Evolutionary conservation across 2,888 invertebrate species (phyloP), one percentile per base, ranked within the genome.

Genomic region (Diarsia brunnea): DNA sequence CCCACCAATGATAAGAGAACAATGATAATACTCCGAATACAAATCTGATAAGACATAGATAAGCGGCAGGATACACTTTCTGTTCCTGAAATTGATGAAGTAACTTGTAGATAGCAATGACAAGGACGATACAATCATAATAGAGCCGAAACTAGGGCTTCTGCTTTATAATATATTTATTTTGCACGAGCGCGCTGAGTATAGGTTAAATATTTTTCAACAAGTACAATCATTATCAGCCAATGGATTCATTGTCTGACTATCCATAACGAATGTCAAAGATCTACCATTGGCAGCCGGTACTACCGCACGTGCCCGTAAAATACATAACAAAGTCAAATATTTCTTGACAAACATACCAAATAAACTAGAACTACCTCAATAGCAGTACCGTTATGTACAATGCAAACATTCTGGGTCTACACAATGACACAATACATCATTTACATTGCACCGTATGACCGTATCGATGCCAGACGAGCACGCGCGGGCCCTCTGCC

Each of bases 401-500:
- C 43, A 45, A 51, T 21, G 11, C 81, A 75, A 38, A 69, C 53
- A 70, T 49, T 27, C 38, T 51, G 45, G 51, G 49, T 49, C 60
- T 27, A 16, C 61, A 73, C 51, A 66, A 49, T 49, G 27, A 49
- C 73, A 80, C 78, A 81, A 78, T 84, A 65, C 58, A 70, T 76
- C 43, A 84, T 83, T 83, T 75, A 69, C 71, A 77, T 84, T 47
- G 58, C 60, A n/a, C 66, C 38, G 70, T 69, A 47, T 64, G n/a
- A 63, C 58, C 43, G 69, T 55, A 65, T 76, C 67, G 67, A 72
- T 77, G 84, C 78, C 84, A 78, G 16, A 47, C 53, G 27, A 47
- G 65, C 63, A 68, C 45, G 64, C 58, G 55, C 65, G 71, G 81
- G 79, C 69, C 38, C 38, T 5, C 24, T 72, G 84, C 86, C 87